Base-by-base conservation (phyloP, 2,888 invertebrate genomes). In the Chydorus sphaericus region DNA sequence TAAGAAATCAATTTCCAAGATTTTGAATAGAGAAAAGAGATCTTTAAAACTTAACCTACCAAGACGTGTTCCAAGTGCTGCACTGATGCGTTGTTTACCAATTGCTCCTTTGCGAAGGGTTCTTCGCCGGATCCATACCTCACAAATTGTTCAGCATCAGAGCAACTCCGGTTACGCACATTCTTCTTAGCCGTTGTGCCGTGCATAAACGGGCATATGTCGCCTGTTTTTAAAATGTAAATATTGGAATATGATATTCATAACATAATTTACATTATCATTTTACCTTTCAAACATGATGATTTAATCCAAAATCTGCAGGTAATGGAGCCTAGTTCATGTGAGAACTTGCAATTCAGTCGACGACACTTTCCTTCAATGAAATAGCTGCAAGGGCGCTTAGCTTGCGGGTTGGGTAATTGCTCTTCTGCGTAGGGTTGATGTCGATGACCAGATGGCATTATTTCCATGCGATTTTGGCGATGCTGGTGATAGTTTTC, bases 271-370 rank as follows among this genome's bases (percentile, higher is more conserved):
- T 11, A 28, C 23, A 50, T 29, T 26, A 4, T 16, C 28, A 4
- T 14, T 5, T 18, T 52, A 36, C 72, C 73, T 63, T 73, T 73
- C 60, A 73, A 70, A 62, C 73, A 74, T 54, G 68, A 67, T 31
- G 70, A 71, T 58, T 70, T 70, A 59, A 69, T 68, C 73, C 73
- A 74, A 63, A 72, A 74, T 31, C 71, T 63, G 63, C 73, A 74
- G 26, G 73, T 71, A 48, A 73, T 72, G 57, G 65, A 66, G 30
- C 68, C 67, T 52, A 73, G 65, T 63, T 74, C 71, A 61, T 74
- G 74, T 16, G 72, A 69, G 64, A 70, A 74, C 61, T 70, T 71
- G 64, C 74, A 74, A 61, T 74, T 71, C 38, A 65, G 62, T 16
- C 72, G 66, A 20, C 69, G 66, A 61, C 74, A 74, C 60, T 67